These are phyloP conservation scores for Anarsia innoxiella DNA, from an alignment of 2,888 invertebrate genomes.

Conservation along the genomic window DNA sequence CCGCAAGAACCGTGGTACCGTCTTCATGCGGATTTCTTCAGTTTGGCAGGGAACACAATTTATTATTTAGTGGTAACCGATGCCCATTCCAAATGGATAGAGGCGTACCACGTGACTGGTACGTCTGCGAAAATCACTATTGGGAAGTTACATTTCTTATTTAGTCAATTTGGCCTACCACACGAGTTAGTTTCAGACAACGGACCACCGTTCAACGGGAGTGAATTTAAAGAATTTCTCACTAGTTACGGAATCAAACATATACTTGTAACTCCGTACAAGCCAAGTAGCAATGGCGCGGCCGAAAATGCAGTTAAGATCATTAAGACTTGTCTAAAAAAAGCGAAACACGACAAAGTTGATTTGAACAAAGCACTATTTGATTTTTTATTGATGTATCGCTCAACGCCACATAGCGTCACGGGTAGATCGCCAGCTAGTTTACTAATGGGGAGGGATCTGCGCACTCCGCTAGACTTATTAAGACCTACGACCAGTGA, in stretches of 20 bases:
- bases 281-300: not conserved
- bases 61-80: not conserved
- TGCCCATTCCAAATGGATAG: not conserved
- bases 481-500: too few relatives aligned
- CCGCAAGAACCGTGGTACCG: slow-evolving; percentile 10
- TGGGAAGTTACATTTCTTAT: not conserved
- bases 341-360: too few relatives aligned
- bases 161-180: not conserved
- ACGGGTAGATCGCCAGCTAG: too few relatives aligned
- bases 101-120: not conserved
- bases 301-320: slow-evolving; percentile 2
- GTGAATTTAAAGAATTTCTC: not conserved
- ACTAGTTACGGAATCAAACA: not conserved
- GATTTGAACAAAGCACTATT: too few relatives aligned
- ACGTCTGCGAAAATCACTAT: not conserved
- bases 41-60: not conserved
- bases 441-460: too few relatives aligned
- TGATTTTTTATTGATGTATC: too few relatives aligned
- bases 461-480: too few relatives aligned
- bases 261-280: not conserved
- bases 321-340: too few relatives aligned
- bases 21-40: slow-evolving; percentile 2
- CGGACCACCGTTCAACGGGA: not conserved
- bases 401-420: too few relatives aligned
- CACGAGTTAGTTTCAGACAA: not conserved